Percentiles rank a stretch among this genome's conserved stretches.
These are phyloP conservation scores for Hephaestus fuliginosus DNA, from an alignment of 2,797 vertebrate genomes.

Conservation along the genomic window DNA sequence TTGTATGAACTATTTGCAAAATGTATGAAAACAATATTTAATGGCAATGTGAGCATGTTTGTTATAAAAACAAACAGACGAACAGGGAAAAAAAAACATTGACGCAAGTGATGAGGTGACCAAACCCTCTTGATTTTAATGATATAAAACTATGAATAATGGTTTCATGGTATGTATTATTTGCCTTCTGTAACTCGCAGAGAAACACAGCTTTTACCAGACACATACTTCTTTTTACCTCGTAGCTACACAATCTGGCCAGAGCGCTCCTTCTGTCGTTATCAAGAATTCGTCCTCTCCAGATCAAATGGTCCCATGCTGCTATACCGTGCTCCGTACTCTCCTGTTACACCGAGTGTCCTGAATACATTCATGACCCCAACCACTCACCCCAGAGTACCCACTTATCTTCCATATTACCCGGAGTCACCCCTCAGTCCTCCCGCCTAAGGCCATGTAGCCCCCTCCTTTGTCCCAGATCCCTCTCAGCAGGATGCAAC, in stretches of 20 bases:
- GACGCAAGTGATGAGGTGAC: background rate
- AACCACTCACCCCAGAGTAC: slow-evolving; percentile 62
- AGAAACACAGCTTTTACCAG: slow-evolving; percentile 26
- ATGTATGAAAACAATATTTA: background rate
- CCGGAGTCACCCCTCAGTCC: slow-evolving; percentile 62
- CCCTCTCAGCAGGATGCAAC: slow-evolving; percentile 72
- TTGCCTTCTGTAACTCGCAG: background rate
- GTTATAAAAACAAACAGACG: background rate
- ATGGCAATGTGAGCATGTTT: background rate
- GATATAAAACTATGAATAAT: background rate
- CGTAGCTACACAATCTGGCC: slow-evolving; percentile 17
- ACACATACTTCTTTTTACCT: background rate
- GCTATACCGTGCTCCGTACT: slow-evolving; percentile 1
- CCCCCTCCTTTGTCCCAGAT: slow-evolving; percentile 80
- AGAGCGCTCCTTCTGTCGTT: slow-evolving; percentile 8
- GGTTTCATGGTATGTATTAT: background rate
- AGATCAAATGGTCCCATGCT: slow-evolving; percentile 20
- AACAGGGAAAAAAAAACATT: no score
- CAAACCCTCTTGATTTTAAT: background rate
- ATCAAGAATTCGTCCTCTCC: background rate
- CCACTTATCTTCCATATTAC: slow-evolving; percentile 73
- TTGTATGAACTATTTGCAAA: background rate
- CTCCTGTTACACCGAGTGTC: slow-evolving; percentile 59
- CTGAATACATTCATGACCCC: slow-evolving; percentile 67
- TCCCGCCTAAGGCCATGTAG: slow-evolving; percentile 46